Evolutionary conservation across 2,797 vertebrate genomes (phyloP), one percentile per base, ranked within the genome.

Genomic region (Chromobotia macracanthus): DNA sequence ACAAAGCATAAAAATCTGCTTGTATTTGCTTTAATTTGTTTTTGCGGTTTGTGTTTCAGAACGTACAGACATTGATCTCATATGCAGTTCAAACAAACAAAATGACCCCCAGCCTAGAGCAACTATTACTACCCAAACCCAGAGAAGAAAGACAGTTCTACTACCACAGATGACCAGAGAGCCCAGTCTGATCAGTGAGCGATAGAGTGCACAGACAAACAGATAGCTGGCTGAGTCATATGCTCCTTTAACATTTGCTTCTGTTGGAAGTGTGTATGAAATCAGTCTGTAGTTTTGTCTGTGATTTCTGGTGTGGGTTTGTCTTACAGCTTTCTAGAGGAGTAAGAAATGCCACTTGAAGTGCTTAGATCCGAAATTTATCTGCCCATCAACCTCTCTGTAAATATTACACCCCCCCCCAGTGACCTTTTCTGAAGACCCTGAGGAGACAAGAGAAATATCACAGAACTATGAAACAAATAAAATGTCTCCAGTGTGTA

Each of bases 41-140:
- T 51, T 35, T 66, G n/a, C n/a, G 55, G 2, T n/a, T 23, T 66
- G 61, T 53, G n/a, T 56, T 60, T 2, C 25, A 86, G 64, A 85
- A 89, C 58, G 35, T 77, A n/a, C 87, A 89, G 70, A 91, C 87
- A 19, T 11, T 1, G 2, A 71, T 94, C 75, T 84, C 90, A 3
- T 2, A 13, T 0, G 19, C 79, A 1, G 84, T 89, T 0, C 80
- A 77, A 84, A 81, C 13, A 1, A 87, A 89, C 50, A 19, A 2
- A 0, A 46, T 85, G 69, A 91, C 89, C 0, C 77, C 74, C 0
- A 87, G 93, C 16, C 58, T 60, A 4, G 58, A 60, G 63, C 82
- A 69, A 50, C 92, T 96, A 0, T 88, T 95, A 0, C 79, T 90
- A 81, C 94, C 95, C 16, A 86, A 80, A 48, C 7, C 92, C 80